Conservation (phyloP, 2,113 vertebrate species). For the Coptodon rendalli region DNA sequence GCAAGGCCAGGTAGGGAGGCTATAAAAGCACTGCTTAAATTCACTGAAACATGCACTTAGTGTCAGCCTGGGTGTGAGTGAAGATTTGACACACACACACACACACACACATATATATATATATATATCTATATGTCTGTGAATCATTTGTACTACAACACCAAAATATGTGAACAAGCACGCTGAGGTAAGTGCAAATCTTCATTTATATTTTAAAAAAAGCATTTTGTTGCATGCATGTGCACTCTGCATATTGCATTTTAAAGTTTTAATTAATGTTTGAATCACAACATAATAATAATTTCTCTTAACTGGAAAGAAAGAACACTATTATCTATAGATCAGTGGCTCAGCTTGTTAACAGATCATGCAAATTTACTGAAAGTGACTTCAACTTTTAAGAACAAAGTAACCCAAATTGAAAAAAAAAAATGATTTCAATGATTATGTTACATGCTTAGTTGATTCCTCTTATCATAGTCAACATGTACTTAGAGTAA, state of each 20-base stretch:
- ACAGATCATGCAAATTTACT: not conserved
- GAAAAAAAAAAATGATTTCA: rapidly evolving
- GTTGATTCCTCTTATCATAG: not conserved
- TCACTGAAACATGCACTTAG: conserved; percentile 26
- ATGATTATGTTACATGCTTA: not conserved
- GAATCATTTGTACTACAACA: not conserved
- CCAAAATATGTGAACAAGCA: not conserved
- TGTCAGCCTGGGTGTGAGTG: not conserved
- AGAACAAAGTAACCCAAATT: not conserved
- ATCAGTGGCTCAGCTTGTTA: not conserved
- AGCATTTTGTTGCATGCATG: not conserved
- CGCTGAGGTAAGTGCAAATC: conserved; percentile 13
- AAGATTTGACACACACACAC: conserved; percentile 16
- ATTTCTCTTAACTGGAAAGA: not conserved
- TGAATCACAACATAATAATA: not conserved
- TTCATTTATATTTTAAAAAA: not conserved
- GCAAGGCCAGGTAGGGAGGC: conserved; percentile 42
- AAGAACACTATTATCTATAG: not conserved
- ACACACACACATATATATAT: rapidly evolving
- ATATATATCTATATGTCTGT: not conserved
- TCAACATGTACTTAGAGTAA: not conserved
- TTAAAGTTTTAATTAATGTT: not conserved
- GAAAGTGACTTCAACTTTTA: not conserved
- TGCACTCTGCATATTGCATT: not conserved
- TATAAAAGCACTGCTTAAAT: conserved; percentile 46